A percentile compares a stretch with the other conserved stretches of the same genome.
Conservation (phyloP, 2,888 invertebrate species). For the Drosophila pegasa region DNA sequence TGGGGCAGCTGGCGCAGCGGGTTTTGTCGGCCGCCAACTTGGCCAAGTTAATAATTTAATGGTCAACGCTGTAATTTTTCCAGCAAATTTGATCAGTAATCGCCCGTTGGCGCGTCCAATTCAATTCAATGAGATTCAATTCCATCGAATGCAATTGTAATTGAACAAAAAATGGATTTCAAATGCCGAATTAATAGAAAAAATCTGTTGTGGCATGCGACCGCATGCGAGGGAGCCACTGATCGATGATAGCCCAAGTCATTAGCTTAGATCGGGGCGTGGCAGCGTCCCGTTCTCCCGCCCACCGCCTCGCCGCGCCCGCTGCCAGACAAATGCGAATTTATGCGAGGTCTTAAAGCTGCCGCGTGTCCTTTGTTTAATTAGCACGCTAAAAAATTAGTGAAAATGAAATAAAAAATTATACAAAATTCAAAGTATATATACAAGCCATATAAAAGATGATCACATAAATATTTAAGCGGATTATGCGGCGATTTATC, state of each 20-base stretch:
- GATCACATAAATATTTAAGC: conserved; percentile 69
- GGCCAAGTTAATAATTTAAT: conserved; percentile 78
- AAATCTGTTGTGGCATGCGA: conserved; percentile 65
- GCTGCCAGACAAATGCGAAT: conserved; percentile 60
- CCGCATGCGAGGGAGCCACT: conserved; percentile 35
- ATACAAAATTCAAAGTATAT: conserved; percentile 20
- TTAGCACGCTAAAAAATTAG: conserved; percentile 75
- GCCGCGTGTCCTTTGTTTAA: conserved; percentile 72
- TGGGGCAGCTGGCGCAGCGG: conserved; percentile 57
- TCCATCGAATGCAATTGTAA: conserved; percentile 64
- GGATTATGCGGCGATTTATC: conserved; percentile 79
- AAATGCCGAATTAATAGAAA: conserved; percentile 72
- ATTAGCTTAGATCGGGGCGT: conserved; percentile 41
- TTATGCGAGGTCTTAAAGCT: conserved; percentile 63
- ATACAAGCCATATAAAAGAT: conserved; percentile 37
- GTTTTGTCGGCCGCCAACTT: conserved; percentile 41
- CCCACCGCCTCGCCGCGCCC: not conserved
- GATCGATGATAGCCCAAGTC: conserved; percentile 43
- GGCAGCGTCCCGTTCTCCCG: conserved; percentile 52
- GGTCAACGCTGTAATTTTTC: conserved; percentile 72
- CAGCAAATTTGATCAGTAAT: conserved; percentile 65
- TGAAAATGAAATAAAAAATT: conserved; percentile 23
- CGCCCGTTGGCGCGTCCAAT: conserved; percentile 46
- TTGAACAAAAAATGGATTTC: conserved; percentile 66
- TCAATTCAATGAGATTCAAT: conserved; percentile 61